Percentiles rank a stretch among this genome's conserved stretches.
These are phyloP conservation scores for Poecilia wingei DNA, from an alignment of 2,797 vertebrate genomes.

Conservation along the genomic window DNA sequence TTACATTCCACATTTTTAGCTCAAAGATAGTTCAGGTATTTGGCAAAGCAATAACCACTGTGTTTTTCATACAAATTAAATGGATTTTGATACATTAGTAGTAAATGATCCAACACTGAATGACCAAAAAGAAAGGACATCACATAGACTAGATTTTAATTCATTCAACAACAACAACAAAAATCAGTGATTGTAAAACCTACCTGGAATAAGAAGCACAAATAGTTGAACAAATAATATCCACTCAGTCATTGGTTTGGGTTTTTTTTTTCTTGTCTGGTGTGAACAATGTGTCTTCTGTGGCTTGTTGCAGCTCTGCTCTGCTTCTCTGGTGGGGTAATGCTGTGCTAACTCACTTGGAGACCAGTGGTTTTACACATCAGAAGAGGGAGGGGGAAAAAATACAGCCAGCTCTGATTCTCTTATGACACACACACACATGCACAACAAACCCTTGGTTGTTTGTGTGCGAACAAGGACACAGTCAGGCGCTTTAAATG, in stretches of 20 bases:
- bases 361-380: conserved; percentile 13
- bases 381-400: conserved; percentile 15
- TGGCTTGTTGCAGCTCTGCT: conserved; percentile 37
- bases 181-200: background rate
- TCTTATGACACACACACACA: background rate
- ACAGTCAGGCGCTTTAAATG: conserved; percentile 16
- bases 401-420: background rate
- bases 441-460: background rate
- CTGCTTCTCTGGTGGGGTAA: conserved; percentile 19
- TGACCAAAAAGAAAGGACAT: background rate
- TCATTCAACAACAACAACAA: rapidly evolving
- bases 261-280: conserved; percentile 31
- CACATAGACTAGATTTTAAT: background rate
- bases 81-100: background rate
- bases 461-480: conserved; percentile 18
- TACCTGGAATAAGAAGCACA: conserved; percentile 69
- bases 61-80: background rate
- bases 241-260: conserved; percentile 53
- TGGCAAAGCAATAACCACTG: background rate
- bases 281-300: conserved; percentile 37
- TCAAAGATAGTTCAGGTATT: background rate
- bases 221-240: conserved; percentile 49
- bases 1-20: background rate
- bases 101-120: background rate
- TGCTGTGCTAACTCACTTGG: background rate